Conservation (phyloP, 2,113 vertebrate species). For the Benitochromis conjunctus region DNA sequence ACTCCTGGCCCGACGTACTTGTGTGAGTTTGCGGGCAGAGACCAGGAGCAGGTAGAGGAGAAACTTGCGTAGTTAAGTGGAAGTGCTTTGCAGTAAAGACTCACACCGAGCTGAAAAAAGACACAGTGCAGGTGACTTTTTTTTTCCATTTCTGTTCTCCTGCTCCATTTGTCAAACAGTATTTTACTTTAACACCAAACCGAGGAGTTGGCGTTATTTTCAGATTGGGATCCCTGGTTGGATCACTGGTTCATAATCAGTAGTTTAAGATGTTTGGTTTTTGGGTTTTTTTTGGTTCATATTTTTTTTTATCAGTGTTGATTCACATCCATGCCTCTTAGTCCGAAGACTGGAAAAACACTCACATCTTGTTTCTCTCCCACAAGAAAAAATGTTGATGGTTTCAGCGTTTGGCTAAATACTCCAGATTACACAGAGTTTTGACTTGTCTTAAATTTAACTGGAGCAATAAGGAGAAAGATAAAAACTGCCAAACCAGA, state of each 20-base stretch:
- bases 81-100: background rate
- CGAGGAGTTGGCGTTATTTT: accelerated
- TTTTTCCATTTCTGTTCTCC: background rate
- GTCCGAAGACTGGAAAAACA: background rate
- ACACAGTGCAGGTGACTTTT: background rate
- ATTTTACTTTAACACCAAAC: background rate
- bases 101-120: background rate
- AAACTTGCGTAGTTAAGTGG: background rate
- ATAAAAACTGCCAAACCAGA: background rate
- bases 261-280: background rate
- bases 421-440: background rate
- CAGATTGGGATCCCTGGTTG: background rate
- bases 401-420: background rate
- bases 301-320: background rate
- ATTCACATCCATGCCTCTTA: background rate
- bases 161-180: accelerated
- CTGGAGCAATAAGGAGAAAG: background rate
- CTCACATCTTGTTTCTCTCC: background rate
- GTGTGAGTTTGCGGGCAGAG: background rate
- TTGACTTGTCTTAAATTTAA: background rate
- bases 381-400: background rate
- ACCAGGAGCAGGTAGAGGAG: background rate
- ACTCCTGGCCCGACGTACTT: background rate
- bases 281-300: background rate
- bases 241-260: background rate